Conservation (phyloP, 2,113 vertebrate species). For the Taxidea taxus region DNA sequence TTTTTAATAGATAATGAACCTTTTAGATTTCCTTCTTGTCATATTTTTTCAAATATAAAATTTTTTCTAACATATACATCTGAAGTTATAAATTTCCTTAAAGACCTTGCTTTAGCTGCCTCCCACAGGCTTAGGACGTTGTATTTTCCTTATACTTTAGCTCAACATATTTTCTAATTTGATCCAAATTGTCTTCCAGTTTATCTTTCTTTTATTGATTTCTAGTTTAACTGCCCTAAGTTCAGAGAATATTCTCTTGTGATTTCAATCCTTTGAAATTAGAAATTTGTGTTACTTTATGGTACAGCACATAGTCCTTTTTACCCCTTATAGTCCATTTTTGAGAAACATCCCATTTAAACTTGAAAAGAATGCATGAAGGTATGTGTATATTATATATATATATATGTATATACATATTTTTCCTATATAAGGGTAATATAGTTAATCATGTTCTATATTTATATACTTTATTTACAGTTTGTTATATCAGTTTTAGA, state of each 20-base stretch:
- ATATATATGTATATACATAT: background rate
- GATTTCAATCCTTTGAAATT: background rate
- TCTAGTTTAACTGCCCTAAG: background rate
- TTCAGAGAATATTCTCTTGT: background rate
- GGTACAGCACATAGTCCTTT: background rate
- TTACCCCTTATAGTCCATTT: background rate
- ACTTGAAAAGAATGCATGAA: background rate
- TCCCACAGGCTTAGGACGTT: background rate
- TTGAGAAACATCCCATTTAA: background rate
- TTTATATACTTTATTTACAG: background rate
- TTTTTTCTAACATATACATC: background rate
- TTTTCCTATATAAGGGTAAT: background rate
- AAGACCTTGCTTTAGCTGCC: background rate
- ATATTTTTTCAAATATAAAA: background rate
- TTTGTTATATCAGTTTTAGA: background rate
- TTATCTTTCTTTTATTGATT: background rate
- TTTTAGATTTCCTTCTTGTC: slow-evolving; percentile 14
- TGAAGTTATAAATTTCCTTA: background rate
- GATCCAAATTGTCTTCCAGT: background rate
- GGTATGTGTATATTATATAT: background rate
- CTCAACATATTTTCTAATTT: background rate
- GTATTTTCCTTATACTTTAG: slow-evolving; percentile 19
- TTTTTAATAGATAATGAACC: background rate
- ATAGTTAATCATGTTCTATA: background rate
- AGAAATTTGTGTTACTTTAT: background rate